Percentiles rank a stretch among this genome's conserved stretches.
phyloP scores from a whole-genome alignment of 2,797 vertebrate species.

The Scomberomorus guttatus region DNA sequence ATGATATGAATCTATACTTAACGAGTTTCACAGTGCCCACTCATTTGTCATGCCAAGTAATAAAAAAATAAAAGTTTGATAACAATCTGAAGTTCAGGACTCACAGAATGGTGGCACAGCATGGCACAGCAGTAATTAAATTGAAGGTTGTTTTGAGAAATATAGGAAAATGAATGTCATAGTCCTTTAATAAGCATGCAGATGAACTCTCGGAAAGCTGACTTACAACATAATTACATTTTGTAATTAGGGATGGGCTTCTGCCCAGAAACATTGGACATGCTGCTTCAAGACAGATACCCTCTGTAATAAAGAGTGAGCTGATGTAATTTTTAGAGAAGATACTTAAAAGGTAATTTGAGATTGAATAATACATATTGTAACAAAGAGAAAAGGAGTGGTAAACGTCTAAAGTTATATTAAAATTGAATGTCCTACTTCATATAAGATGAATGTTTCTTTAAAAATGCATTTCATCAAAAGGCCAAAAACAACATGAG shows the following conservation, averaged over 20 bases:
- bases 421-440: background rate
- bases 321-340: constrained; percentile 39
- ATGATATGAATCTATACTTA: constrained; percentile 78
- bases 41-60: constrained; percentile 78
- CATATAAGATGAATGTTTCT: background rate
- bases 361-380: constrained; percentile 35
- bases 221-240: constrained; percentile 65
- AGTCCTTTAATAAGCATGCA: constrained; percentile 57
- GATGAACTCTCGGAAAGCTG: constrained; percentile 56
- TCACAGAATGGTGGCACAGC: constrained; percentile 32
- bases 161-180: constrained; percentile 60
- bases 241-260: constrained; percentile 63
- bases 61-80: constrained; percentile 74
- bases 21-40: constrained; percentile 62
- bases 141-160: constrained; percentile 69
- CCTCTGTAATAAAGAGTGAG: constrained; percentile 17
- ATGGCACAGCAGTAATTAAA: constrained; percentile 70
- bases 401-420: constrained; percentile 15
- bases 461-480: background rate
- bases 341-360: constrained; percentile 48
- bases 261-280: constrained; percentile 38
- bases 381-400: constrained; percentile 13
- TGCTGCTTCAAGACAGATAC: constrained; percentile 42
- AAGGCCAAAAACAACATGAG: background rate
- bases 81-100: constrained; percentile 73